Evolutionary conservation across 2,888 invertebrate species (phyloP).

Genomic region (Ethmia dodecea): DNA sequence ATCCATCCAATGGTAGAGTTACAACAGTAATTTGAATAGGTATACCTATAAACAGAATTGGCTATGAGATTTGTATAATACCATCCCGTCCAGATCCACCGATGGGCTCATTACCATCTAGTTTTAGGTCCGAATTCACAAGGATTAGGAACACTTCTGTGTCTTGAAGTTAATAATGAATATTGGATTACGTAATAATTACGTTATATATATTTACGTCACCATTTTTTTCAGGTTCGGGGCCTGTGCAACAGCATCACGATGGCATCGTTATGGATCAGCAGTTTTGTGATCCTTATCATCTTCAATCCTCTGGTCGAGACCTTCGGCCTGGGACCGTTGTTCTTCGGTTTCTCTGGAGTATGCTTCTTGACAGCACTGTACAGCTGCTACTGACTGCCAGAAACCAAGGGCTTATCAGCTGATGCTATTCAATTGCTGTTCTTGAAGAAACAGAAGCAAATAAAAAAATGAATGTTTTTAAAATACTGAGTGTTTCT

Average conservation of each 20-base stretch:
- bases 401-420: slow-evolving; percentile 66
- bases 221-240: slow-evolving; percentile 35
- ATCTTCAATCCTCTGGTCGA: slow-evolving; percentile 53
- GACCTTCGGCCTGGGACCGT: slow-evolving; percentile 43
- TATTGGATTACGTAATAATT: no score
- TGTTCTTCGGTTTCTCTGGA: slow-evolving; percentile 56
- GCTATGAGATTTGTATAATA: no score
- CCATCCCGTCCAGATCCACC: neutral
- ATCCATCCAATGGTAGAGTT: no score
- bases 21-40: no score
- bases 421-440: slow-evolving; percentile 50
- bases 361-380: slow-evolving; percentile 47
- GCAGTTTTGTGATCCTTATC: slow-evolving; percentile 53
- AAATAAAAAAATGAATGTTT: no score
- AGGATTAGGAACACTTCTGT: no score
- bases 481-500: no score
- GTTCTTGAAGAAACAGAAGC: slow-evolving; percentile 30
- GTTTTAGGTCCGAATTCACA: no score
- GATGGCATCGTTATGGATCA: slow-evolving; percentile 49
- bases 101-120: no score
- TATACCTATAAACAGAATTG: no score
- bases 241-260: slow-evolving; percentile 47
- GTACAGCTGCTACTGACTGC: slow-evolving; percentile 50
- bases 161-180: no score
- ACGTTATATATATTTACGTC: no score